These are phyloP conservation scores for Perca flavescens DNA, from an alignment of 2,113 vertebrate species.

Conservation along the genomic window DNA sequence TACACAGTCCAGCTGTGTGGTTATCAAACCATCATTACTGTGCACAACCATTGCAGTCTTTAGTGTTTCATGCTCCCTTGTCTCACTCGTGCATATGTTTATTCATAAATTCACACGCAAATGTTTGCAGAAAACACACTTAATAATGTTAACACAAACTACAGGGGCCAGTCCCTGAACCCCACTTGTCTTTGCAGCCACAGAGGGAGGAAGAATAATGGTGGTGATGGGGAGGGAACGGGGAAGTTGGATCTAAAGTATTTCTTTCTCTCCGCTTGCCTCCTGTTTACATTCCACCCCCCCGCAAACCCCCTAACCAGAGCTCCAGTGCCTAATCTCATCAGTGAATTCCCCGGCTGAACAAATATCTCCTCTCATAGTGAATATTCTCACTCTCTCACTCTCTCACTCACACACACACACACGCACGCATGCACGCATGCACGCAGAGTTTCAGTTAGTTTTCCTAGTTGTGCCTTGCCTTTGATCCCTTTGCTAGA, in stretches of 20 bases:
- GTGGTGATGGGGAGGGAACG: background rate
- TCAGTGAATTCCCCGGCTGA: slow-evolving; percentile 69
- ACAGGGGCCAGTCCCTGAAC: background rate
- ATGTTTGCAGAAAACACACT: background rate
- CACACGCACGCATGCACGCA: background rate
- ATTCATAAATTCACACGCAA: slow-evolving; percentile 1
- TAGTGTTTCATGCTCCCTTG: background rate
- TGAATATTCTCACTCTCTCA: slow-evolving; percentile 56
- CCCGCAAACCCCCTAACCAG: slow-evolving; percentile 45
- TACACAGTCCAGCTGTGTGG: slow-evolving; percentile 17
- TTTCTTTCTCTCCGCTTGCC: slow-evolving; percentile 41
- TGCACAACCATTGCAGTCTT: background rate
- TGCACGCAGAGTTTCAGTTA: slow-evolving; percentile 13
- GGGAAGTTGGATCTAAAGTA: slow-evolving; percentile 35
- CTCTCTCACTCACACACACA: slow-evolving; percentile 21
- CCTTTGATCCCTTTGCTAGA: slow-evolving; percentile 8
- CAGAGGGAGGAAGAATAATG: slow-evolving; percentile 25
- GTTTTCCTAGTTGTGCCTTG: slow-evolving; percentile 9
- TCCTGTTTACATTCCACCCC: slow-evolving; percentile 74
- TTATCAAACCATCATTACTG: background rate
- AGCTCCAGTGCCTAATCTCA: slow-evolving; percentile 69
- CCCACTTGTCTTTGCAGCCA: slow-evolving; percentile 19
- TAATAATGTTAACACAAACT: slow-evolving; percentile 1
- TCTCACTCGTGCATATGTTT: background rate
- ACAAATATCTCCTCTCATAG: slow-evolving; percentile 73